These are phyloP conservation scores for Molossus alvarezi DNA, from an alignment of 2,797 vertebrate genomes.

Conservation along the genomic window DNA sequence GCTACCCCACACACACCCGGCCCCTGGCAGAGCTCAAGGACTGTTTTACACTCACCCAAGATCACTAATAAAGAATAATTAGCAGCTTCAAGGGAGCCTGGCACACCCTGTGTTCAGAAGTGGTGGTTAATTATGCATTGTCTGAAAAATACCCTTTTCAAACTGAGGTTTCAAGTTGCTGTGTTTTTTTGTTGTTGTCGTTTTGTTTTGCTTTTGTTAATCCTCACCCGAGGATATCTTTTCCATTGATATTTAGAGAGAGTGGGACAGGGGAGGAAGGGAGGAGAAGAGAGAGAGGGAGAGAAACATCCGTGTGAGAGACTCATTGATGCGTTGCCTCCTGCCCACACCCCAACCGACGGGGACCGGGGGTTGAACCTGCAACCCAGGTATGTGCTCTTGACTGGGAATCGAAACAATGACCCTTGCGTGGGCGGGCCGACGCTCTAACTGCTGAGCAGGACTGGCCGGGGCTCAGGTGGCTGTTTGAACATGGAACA, in stretches of 20 bases:
- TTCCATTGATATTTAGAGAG: background rate
- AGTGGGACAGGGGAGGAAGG: background rate
- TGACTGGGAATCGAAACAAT: background rate
- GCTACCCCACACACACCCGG: background rate
- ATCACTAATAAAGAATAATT: constrained; percentile 85
- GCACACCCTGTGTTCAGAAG: constrained; percentile 80
- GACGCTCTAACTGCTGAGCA: background rate
- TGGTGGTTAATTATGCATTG: constrained; percentile 80
- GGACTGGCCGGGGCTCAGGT: background rate
- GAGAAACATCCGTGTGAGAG: background rate
- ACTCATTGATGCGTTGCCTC: background rate
- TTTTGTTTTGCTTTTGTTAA: background rate
- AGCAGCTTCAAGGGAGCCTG: constrained; percentile 79
- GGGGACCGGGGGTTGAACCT: background rate
- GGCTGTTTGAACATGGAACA: constrained; percentile 57
- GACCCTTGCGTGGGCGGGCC: background rate
- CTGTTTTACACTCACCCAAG: constrained; percentile 82
- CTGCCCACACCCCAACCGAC: background rate
- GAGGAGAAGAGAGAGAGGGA: background rate
- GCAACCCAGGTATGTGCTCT: background rate
- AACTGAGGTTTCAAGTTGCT: constrained; percentile 60
- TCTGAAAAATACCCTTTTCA: constrained; percentile 77
- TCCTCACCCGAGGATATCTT: background rate
- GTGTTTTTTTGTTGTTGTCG: constrained; percentile 20
- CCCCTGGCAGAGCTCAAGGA: constrained; percentile 80